A percentile compares a stretch with the other conserved stretches of the same genome.
phyloP scores from a whole-genome alignment of 2,888 invertebrate genomes.

The Drosophila neutralis region DNA sequence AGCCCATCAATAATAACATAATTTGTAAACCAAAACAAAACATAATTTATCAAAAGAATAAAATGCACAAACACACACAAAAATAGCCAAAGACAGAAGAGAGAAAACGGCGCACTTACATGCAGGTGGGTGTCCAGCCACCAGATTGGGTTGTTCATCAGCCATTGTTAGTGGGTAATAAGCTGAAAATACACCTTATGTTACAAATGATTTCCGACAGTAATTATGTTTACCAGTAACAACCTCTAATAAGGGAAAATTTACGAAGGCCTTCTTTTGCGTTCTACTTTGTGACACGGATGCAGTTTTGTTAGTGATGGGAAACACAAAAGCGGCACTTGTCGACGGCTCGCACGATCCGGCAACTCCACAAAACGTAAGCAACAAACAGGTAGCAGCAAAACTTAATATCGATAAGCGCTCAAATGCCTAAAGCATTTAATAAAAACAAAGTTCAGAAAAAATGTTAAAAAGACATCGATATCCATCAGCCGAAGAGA shows the following conservation, averaged over 20 bases:
- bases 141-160: constrained; percentile 89
- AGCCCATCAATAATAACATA: neutral
- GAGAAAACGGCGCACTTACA: constrained; percentile 86
- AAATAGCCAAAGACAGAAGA: neutral
- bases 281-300: constrained; percentile 75
- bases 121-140: constrained; percentile 96
- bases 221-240: neutral
- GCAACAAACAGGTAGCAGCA: constrained; percentile 8
- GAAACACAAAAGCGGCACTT: constrained; percentile 1
- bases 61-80: constrained; percentile 8
- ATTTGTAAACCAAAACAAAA: constrained; percentile 19
- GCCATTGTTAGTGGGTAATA: constrained; percentile 81
- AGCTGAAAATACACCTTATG: constrained; percentile 21
- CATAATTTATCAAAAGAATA: constrained; percentile 8
- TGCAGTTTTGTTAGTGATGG: constrained; percentile 62
- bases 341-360: neutral
- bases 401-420: neutral
- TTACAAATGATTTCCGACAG: neutral
- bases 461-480: neutral
- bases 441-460: neutral
- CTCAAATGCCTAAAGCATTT: neutral
- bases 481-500: neutral
- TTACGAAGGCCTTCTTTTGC: constrained; percentile 16
- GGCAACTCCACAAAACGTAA: constrained; percentile 33
- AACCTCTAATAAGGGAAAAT: constrained; percentile 31